These are phyloP conservation scores for Stenoptilia bipunctidactyla DNA, from an alignment of 2,888 invertebrate species.

Conservation along the genomic window DNA sequence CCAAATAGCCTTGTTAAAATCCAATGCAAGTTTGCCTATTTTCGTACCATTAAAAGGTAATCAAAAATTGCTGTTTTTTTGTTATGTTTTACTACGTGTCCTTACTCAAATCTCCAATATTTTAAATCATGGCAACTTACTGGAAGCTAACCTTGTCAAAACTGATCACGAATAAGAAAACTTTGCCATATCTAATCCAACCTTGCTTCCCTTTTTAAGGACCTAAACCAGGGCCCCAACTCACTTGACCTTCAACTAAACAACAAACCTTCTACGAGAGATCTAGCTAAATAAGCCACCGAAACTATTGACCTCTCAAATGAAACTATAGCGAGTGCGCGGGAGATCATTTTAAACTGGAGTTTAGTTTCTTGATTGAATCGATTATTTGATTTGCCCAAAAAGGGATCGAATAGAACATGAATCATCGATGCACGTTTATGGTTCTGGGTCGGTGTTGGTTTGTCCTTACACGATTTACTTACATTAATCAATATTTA, in stretches of 20 bases:
- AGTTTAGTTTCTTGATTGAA: slow-evolving; percentile 24
- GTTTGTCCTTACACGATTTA: slow-evolving; percentile 16
- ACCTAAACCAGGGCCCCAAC: slow-evolving; percentile 17
- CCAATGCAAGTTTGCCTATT: too few species aligned
- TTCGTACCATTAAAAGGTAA: too few species aligned
- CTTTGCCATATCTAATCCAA: slow-evolving; percentile 19
- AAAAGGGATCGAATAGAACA: slow-evolving; percentile 28
- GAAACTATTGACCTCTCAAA: too few species aligned
- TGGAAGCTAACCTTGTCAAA: too few species aligned
- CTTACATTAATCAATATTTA: neutral
- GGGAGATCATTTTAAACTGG: too few species aligned
- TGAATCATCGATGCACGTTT: slow-evolving; percentile 33
- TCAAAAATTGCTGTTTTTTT: too few species aligned
- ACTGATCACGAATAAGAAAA: slow-evolving; percentile 1
- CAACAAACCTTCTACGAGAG: slow-evolving; percentile 10
- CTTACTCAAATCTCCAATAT: too few species aligned
- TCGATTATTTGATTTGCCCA: slow-evolving; percentile 39
- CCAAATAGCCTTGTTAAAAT: too few species aligned
- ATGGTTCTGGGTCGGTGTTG: slow-evolving; percentile 21
- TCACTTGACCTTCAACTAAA: slow-evolving; percentile 12
- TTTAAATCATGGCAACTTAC: too few species aligned
- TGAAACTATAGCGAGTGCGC: too few species aligned
- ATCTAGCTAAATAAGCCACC: slow-evolving; percentile 3
- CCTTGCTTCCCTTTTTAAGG: slow-evolving; percentile 32
- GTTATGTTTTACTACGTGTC: too few species aligned